Evolutionary conservation across 2,888 invertebrate species (phyloP).

Genomic region (Melanargia galathea): DNA sequence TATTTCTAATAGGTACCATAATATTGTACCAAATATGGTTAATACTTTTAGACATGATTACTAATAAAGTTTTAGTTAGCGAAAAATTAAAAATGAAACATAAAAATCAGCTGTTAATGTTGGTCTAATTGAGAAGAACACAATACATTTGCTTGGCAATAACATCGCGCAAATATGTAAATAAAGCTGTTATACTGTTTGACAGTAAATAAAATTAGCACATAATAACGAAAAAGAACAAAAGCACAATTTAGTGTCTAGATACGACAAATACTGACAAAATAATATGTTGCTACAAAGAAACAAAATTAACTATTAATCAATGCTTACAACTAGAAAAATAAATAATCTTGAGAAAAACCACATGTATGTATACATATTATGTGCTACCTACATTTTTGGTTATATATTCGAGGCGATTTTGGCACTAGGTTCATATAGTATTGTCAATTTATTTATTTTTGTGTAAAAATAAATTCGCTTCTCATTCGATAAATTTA

Average conservation of each 20-base stretch:
- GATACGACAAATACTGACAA: slow-evolving; percentile 14
- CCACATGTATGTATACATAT: too few relatives aligned
- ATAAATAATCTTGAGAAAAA: neutral
- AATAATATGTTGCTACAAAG: neutral
- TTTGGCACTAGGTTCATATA: slow-evolving; percentile 1
- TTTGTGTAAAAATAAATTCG: neutral
- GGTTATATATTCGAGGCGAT: neutral
- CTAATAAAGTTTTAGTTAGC: too few relatives aligned
- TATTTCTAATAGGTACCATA: too few relatives aligned
- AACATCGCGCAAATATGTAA: too few relatives aligned
- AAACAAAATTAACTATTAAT: slow-evolving; percentile 4
- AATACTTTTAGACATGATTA: too few relatives aligned
- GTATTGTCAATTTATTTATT: neutral
- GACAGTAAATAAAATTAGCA: neutral
- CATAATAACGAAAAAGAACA: neutral
- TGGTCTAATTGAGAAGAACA: neutral
- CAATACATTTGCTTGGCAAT: neutral
- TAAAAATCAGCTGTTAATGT: neutral
- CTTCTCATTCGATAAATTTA: neutral
- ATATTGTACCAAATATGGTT: too few relatives aligned
- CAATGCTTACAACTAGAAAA: slow-evolving; percentile 6
- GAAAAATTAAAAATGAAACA: neutral
- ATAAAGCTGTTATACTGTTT: neutral
- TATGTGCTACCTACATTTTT: too few relatives aligned
- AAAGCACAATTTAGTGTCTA: slow-evolving; percentile 3